phyloP scores from a whole-genome alignment of 2,113 vertebrate species.

The Rhizomys pruinosus region DNA sequence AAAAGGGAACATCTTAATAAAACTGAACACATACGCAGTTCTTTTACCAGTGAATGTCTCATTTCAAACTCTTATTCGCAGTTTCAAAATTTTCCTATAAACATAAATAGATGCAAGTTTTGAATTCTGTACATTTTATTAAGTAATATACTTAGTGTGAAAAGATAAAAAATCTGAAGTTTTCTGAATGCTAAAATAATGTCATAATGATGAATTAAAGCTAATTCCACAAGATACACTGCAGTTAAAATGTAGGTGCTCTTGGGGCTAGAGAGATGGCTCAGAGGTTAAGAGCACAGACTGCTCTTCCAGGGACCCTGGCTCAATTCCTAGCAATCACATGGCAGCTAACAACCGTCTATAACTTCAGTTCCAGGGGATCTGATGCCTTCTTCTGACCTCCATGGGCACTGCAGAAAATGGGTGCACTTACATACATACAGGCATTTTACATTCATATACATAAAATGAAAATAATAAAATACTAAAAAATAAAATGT shows the following conservation, averaged over 20 bases:
- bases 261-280: too few relatives aligned
- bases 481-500: too few relatives aligned
- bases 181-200: neutral
- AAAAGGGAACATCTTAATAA: neutral
- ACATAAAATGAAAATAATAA: too few relatives aligned
- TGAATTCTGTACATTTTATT: neutral
- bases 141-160: neutral
- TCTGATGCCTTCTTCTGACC: too few relatives aligned
- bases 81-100: neutral
- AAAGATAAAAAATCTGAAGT: neutral
- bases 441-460: too few relatives aligned
- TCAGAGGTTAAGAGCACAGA: too few relatives aligned
- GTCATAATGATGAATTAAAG: neutral
- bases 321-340: too few relatives aligned
- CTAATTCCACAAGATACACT: neutral
- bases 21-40: neutral
- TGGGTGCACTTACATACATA: too few relatives aligned
- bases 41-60: neutral
- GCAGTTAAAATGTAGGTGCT: neutral
- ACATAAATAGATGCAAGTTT: neutral
- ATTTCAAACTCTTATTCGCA: neutral
- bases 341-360: too few relatives aligned
- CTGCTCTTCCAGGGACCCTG: too few relatives aligned
- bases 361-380: too few relatives aligned
- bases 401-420: too few relatives aligned